Evolutionary conservation across 64 coral and sea anemone genomes (phyloP), one percentile per base, ranked within the genome.

Genomic region (Platygyra sinensis): DNA sequence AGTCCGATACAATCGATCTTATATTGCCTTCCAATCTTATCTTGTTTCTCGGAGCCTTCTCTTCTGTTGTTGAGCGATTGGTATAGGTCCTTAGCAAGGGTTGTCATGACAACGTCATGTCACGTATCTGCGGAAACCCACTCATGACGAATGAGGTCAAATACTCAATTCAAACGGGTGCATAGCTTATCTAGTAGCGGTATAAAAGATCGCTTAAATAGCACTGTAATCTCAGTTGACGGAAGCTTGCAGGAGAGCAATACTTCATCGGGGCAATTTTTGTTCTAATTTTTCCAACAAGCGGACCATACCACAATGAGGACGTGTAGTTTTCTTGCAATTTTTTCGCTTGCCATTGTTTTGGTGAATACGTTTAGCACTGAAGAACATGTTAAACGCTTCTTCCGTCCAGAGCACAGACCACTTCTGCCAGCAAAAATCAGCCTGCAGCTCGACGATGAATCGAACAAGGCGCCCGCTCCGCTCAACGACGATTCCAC

Each of bases 361-460:
- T 36, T 63, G 30, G 79, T 63, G 79, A 81, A 81, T 81, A 59
- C 55, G 10, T 22, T 62, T 17, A 62, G 29, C 57, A 81, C 79
- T n/a, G 29, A 81, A 31, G 79, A 81, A 36, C 79, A 62, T 63
- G 79, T 81, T 2, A 62, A 62, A 62, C 79, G 79, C 6, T 81
- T 62, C 25, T 81, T 81, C 18, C 79, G 79, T 8, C 55, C 27
- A 13, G 79, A 81, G 25, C 79, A 81, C 30, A 81, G 79, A 59
- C 14, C 15, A 9, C 60, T 62, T 62, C 55, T 81, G 3, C 59
- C 55, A 4, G 55, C 59, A 8, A 62, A 30, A 63, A 63, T 13
- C 30, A 18, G 10, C 9, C 30, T 81, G 10, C 55, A 63, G 55
- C 27, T 62, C 11, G 52, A 81, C 38, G 77, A 80, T 25, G 79